Evolutionary conservation across 2,113 vertebrate genomes (phyloP).

Genomic region (Trochalopteron elliotii): DNA sequence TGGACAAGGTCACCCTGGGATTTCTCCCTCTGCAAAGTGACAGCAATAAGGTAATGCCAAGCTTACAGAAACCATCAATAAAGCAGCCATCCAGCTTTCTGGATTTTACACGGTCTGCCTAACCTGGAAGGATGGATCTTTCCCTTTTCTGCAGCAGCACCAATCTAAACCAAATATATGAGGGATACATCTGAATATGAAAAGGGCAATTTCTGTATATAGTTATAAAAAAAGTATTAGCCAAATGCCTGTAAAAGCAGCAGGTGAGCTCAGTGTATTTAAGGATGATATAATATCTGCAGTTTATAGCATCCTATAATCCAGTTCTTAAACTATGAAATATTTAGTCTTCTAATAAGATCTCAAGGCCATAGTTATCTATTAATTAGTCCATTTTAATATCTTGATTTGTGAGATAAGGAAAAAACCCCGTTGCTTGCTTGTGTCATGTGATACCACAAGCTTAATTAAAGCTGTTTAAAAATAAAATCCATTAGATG

Average conservation of each 20-base stretch:
- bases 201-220: not conserved
- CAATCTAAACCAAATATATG: not conserved
- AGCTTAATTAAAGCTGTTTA: constrained; percentile 33
- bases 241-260: not conserved
- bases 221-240: not conserved
- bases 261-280: not conserved
- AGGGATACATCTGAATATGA: not conserved
- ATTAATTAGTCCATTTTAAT: constrained; percentile 6
- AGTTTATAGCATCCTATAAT: not conserved
- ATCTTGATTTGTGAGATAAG: not conserved
- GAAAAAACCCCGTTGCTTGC: not conserved
- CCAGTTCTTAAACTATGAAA: not conserved
- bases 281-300: not conserved
- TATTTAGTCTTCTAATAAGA: not conserved
- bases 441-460: not conserved
- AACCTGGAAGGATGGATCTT: not conserved
- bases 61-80: not conserved
- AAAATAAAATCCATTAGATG: not conserved
- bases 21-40: not conserved
- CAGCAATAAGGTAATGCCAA: not conserved
- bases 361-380: not conserved
- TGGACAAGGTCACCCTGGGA: not conserved
- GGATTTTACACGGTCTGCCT: not conserved
- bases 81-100: not conserved
- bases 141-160: not conserved